Evolutionary conservation across 2,888 invertebrate genomes (phyloP).

Genomic region (Cephus sareptanus): DNA sequence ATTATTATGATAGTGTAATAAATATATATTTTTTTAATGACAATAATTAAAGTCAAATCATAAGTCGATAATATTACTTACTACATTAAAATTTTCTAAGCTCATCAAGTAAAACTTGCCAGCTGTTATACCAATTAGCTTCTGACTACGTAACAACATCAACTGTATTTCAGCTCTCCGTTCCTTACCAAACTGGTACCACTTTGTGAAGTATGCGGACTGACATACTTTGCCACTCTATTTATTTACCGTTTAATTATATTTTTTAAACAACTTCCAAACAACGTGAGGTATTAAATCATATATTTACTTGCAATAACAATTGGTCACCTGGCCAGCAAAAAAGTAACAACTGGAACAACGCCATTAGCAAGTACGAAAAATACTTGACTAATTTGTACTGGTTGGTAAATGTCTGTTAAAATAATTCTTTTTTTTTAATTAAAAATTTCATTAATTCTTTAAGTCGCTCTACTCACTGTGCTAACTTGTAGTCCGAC

Average conservation of each 20-base stretch:
- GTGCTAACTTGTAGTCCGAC: constrained; percentile 47
- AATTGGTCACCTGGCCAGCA: constrained; percentile 51
- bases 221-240: constrained; percentile 25
- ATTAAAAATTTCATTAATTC: background rate
- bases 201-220: constrained; percentile 39
- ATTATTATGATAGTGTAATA: background rate
- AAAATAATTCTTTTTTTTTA: constrained; percentile 8
- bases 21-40: constrained; percentile 2
- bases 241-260: background rate
- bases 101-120: constrained; percentile 49
- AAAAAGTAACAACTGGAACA: constrained; percentile 49
- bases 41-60: background rate
- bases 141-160: constrained; percentile 46
- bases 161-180: constrained; percentile 35
- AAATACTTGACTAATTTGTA: constrained; percentile 39
- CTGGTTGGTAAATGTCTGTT: constrained; percentile 32
- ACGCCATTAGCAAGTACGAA: constrained; percentile 49
- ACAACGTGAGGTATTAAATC: background rate
- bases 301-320: constrained; percentile 36
- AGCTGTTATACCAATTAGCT: constrained; percentile 43
- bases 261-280: background rate
- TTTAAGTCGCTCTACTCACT: constrained; percentile 28
- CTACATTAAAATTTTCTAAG: constrained; percentile 45
- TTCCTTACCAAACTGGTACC: constrained; percentile 37
- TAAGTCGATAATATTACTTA: constrained; percentile 17